Percentiles rank a stretch among this genome's conserved stretches.
These are phyloP conservation scores for Geotria australis DNA, from an alignment of 2,797 vertebrate species.

Conservation along the genomic window DNA sequence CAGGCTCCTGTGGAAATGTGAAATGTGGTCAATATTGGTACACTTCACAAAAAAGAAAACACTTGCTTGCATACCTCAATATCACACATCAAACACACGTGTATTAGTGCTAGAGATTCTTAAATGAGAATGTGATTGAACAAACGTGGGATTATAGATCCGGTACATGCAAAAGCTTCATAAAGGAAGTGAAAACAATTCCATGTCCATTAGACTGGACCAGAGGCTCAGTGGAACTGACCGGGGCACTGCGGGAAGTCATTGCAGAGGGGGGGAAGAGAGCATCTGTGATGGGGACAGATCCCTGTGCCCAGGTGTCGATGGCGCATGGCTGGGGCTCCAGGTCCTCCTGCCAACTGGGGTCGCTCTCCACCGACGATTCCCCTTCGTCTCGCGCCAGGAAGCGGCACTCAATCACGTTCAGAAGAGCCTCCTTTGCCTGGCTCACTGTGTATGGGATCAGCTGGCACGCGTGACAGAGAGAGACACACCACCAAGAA, in stretches of 20 bases:
- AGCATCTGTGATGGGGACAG: conserved; percentile 6
- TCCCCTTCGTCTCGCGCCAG: conserved; percentile 21
- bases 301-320: conserved; percentile 27
- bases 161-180: accelerated
- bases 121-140: background rate
- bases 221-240: no score
- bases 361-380: conserved; percentile 4
- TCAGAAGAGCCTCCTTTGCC: conserved; percentile 16
- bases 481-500: no score
- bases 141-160: background rate
- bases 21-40: no score
- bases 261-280: no score
- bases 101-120: no score
- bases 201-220: no score
- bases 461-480: conserved; percentile 9
- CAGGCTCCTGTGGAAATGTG: no score
- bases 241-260: no score
- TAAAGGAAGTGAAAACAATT: background rate
- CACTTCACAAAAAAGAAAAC: no score
- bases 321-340: conserved; percentile 11
- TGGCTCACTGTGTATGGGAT: conserved; percentile 15
- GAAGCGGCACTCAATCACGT: conserved; percentile 16
- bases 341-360: conserved; percentile 14
- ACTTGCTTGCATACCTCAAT: no score
- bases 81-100: no score